Evolutionary conservation across 1,140 invertebrate genomes (phyloP).

Genomic region (Drosophila kanapiae): DNA sequence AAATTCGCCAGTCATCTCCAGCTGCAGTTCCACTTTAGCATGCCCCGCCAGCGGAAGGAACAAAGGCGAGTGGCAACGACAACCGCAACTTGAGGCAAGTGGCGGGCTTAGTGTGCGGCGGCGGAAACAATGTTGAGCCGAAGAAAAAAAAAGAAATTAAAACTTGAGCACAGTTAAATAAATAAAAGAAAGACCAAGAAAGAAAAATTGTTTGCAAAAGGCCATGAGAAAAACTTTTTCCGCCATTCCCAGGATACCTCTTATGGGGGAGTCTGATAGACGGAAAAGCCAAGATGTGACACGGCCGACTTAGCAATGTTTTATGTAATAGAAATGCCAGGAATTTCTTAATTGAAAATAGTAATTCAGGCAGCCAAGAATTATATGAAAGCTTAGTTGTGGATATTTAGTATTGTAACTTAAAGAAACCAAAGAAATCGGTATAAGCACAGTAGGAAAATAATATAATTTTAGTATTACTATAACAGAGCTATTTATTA

Average conservation of each 20-base stretch:
- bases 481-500: too few relatives aligned
- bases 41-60: slow-evolving; percentile 65
- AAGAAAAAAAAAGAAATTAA: slow-evolving; percentile 76
- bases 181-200: slow-evolving; percentile 48
- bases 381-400: neutral
- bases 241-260: slow-evolving; percentile 11
- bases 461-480: neutral
- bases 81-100: slow-evolving; percentile 76
- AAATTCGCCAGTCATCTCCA: slow-evolving; percentile 59
- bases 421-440: neutral
- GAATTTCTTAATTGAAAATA: slow-evolving; percentile 10
- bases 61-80: slow-evolving; percentile 73
- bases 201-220: slow-evolving; percentile 23
- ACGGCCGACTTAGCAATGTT: neutral
- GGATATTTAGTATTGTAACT: neutral
- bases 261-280: slow-evolving; percentile 1
- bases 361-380: too few relatives aligned
- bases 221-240: slow-evolving; percentile 25
- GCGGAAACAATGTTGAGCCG: slow-evolving; percentile 68
- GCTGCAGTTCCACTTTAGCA: slow-evolving; percentile 71
- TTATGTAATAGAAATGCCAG: slow-evolving; percentile 1
- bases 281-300: slow-evolving; percentile 6
- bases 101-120: slow-evolving; percentile 31
- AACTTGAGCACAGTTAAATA: slow-evolving; percentile 75
- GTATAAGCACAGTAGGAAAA: neutral